Evolutionary conservation across 2,113 vertebrate species (phyloP), one percentile per base, ranked within the genome.

Genomic region (Pardalotus punctatus): DNA sequence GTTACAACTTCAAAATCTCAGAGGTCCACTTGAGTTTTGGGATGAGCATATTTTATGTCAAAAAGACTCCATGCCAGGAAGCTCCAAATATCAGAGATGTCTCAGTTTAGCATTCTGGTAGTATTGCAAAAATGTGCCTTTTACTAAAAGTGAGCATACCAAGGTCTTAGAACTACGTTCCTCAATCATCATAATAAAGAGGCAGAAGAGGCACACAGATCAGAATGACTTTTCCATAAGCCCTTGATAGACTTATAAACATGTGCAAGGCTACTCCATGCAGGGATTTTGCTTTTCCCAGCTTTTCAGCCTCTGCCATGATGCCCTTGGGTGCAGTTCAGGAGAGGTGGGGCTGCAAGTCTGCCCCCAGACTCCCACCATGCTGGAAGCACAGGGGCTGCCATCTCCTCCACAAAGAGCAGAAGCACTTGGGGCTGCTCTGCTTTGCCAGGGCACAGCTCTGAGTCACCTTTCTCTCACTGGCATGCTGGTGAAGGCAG

Each of bases 121-220:
- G 51, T 69, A 72, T 45, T 91, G 43, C 86, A 96, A 97, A 97
- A 96, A 97, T 86, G 45, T 88, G 66, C 31, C 35, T 97, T 97
- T 93, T 84, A 90, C 80, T 88, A 43, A 84, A 96, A 90, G 62
- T 85, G 78, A 95, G 42, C 17, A 21, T 90, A 95, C 96, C 73
- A 67, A 86, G 67, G 96, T 96, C 97, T 95, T 90, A 77, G 79
- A 77, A 87, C 78, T 89, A 70, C 91, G 97, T 97, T 95, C 96
- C 81, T 94, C 72, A 62, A 6, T 82, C 78, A 88, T 90, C 82
- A 88, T 73, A 84, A 69, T 45, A 93, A 96, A 28, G 40, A 81
- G 76, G 27, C 27, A 66, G 56, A 95, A 94, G 53, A 91, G 66
- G 50, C 15, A 35, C 13, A 51, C 14, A 53, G 36, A 43, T 90